Evolutionary conservation across 2,888 invertebrate species (phyloP).

Genomic region (Phymatocera aterrima): DNA sequence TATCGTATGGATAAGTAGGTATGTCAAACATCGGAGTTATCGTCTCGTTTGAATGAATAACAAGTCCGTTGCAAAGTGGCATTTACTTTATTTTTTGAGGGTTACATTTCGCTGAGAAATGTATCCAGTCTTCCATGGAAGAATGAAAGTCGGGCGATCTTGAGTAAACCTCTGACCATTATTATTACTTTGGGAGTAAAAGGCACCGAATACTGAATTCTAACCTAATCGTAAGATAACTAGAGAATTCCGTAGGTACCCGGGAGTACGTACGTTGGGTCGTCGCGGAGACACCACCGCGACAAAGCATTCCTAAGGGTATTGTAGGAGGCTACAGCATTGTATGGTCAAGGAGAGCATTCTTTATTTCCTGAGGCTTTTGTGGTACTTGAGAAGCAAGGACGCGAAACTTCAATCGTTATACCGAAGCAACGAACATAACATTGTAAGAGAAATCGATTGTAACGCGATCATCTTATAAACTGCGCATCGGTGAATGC

Average conservation of each 20-base stretch:
- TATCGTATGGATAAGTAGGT: too few relatives aligned
- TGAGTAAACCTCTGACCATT: too few relatives aligned
- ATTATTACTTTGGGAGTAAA: too few relatives aligned
- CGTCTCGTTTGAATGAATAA: conserved; percentile 4
- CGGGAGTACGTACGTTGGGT: neutral
- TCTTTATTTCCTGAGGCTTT: conserved; percentile 13
- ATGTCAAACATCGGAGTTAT: neutral
- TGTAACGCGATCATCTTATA: neutral
- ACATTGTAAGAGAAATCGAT: neutral
- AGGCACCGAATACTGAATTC: neutral
- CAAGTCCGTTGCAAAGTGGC: neutral
- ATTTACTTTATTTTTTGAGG: neutral
- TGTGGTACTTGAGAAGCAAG: neutral
- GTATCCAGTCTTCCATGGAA: too few relatives aligned
- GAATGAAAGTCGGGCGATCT: too few relatives aligned
- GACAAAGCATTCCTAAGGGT: conserved; percentile 21
- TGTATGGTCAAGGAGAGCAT: conserved; percentile 22
- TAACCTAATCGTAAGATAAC: conserved; percentile 3
- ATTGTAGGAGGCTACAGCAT: neutral
- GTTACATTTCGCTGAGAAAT: neutral
- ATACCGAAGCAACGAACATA: neutral
- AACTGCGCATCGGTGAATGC: neutral
- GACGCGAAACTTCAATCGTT: neutral
- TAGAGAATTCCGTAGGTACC: conserved; percentile 11
- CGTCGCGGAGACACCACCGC: neutral